Percentiles rank a stretch among this genome's conserved stretches.
Evolutionary conservation across 2,888 invertebrate genomes (phyloP).

Genomic region (Sabatieria punctata): DNA sequence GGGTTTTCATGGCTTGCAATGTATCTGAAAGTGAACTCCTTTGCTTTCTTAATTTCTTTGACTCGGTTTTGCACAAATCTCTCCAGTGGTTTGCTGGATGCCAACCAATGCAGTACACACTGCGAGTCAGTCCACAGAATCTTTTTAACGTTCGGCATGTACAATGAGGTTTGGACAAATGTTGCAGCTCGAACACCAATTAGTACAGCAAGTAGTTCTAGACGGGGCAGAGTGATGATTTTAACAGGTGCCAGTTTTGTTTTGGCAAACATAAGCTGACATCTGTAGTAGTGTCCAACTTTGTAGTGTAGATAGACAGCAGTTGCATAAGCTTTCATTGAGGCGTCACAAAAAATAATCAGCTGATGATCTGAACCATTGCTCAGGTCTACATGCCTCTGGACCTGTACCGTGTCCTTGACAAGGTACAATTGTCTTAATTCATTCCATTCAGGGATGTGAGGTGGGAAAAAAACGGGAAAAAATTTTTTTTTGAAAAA

Average conservation of each 20-base stretch:
- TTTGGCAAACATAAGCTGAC: constrained; percentile 7
- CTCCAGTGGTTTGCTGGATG: constrained; percentile 1
- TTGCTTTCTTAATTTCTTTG: constrained; percentile 12
- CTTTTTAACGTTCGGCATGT: too few species aligned
- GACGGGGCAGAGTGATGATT: constrained; percentile 6
- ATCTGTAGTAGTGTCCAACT: background rate
- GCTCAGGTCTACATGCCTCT: too few species aligned
- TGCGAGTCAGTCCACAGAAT: constrained; percentile 14
- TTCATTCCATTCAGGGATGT: too few species aligned
- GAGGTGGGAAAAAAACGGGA: too few species aligned
- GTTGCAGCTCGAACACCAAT: constrained; percentile 5
- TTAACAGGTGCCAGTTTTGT: too few species aligned
- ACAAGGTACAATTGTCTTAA: constrained; percentile 1
- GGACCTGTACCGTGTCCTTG: too few species aligned
- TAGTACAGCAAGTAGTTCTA: constrained; percentile 6
- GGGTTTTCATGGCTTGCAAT: constrained; percentile 15
- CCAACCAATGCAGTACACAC: constrained; percentile 15
- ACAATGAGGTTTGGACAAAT: constrained; percentile 5
- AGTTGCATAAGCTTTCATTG: constrained; percentile 14
- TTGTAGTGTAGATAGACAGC: constrained; percentile 12
- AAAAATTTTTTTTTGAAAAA: too few species aligned
- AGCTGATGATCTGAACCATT: too few species aligned
- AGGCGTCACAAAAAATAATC: constrained; percentile 17
- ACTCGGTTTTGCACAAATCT: constrained; percentile 17
- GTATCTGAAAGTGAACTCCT: constrained; percentile 11